A percentile compares a stretch with the other conserved stretches of the same genome.
phyloP scores from a whole-genome alignment of 92 coral and sea anemone genomes.

The Blastomussa wellsi region DNA sequence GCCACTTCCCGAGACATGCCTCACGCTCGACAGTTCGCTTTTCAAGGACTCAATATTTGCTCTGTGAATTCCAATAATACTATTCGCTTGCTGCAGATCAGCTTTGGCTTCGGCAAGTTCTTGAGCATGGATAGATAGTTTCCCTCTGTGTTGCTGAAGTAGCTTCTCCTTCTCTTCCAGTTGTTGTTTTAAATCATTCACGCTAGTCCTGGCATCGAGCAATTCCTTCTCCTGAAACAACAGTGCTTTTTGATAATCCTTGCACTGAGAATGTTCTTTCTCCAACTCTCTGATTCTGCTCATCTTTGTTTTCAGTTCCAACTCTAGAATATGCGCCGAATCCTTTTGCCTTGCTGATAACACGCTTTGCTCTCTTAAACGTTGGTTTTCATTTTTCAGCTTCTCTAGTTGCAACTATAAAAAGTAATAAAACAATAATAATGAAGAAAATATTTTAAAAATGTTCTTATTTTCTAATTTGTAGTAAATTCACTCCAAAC shows the following conservation, averaged over 20 bases:
- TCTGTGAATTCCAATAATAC: conserved; percentile 90
- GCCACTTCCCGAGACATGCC: conserved; percentile 49
- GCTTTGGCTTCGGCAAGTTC: conserved; percentile 88
- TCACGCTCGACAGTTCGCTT: conserved; percentile 64
- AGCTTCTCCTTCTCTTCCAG: conserved; percentile 83
- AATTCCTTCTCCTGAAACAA: conserved; percentile 74
- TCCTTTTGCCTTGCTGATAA: conserved; percentile 59
- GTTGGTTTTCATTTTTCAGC: conserved; percentile 67
- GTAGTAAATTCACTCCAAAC: too few species aligned
- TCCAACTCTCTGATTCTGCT: conserved; percentile 70
- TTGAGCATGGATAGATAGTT: conserved; percentile 74
- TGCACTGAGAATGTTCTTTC: conserved; percentile 68
- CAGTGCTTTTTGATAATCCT: conserved; percentile 82
- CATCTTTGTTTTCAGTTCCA: conserved; percentile 70
- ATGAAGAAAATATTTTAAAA: too few species aligned
- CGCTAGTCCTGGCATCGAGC: conserved; percentile 59
- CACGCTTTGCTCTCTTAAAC: conserved; percentile 60
- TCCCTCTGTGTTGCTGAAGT: conserved; percentile 78
- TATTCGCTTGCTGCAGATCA: conserved; percentile 86
- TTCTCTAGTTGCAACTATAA: conserved; percentile 64
- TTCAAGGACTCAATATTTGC: conserved; percentile 80
- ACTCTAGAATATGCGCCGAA: conserved; percentile 72
- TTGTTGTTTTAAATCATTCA: conserved; percentile 64
- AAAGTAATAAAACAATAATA: conserved; percentile 13
- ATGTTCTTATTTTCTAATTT: too few species aligned